phyloP scores from a whole-genome alignment of 2,888 invertebrate species.

The Drosophila niveifrons region DNA sequence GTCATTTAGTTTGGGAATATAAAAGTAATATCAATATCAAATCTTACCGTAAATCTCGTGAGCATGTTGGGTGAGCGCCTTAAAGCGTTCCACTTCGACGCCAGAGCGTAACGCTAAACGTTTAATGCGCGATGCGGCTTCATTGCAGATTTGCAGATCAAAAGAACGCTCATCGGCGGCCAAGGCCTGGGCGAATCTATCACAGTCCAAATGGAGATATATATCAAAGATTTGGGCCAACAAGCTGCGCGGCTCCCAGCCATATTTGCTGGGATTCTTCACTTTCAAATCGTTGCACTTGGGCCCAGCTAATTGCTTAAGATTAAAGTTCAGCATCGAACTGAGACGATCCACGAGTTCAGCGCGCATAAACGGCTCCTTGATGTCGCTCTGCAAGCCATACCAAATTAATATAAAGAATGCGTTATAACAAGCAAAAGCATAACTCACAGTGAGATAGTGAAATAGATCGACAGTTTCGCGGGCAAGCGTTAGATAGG shows the following conservation, averaged over 20 bases:
- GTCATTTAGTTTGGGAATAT: not conserved
- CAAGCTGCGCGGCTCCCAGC: slow-evolving; percentile 97
- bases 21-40: slow-evolving; percentile 9
- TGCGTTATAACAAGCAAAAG: too few species aligned
- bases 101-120: slow-evolving; percentile 93
- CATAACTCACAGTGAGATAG: slow-evolving; percentile 91
- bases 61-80: slow-evolving; percentile 91
- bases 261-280: slow-evolving; percentile 96
- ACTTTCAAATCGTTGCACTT: slow-evolving; percentile 98
- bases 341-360: slow-evolving; percentile 97
- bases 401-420: not conserved
- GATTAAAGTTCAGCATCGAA: slow-evolving; percentile 99
- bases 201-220: slow-evolving; percentile 97
- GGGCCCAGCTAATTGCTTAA: slow-evolving; percentile 97
- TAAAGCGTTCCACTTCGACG: slow-evolving; percentile 94
- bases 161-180: slow-evolving; percentile 99
- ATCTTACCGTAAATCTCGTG: slow-evolving; percentile 89
- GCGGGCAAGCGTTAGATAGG: slow-evolving; percentile 95
- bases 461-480: slow-evolving; percentile 99
- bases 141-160: slow-evolving; percentile 95
- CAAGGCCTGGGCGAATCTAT: slow-evolving; percentile 95
- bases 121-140: slow-evolving; percentile 93
- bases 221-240: slow-evolving; percentile 97
- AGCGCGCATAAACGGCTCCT: slow-evolving; percentile 96
- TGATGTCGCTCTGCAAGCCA: slow-evolving; percentile 88